Evolutionary conservation across 2,888 invertebrate species (phyloP), one percentile per base, ranked within the genome.

Genomic region (Iselma pallidipennis): DNA sequence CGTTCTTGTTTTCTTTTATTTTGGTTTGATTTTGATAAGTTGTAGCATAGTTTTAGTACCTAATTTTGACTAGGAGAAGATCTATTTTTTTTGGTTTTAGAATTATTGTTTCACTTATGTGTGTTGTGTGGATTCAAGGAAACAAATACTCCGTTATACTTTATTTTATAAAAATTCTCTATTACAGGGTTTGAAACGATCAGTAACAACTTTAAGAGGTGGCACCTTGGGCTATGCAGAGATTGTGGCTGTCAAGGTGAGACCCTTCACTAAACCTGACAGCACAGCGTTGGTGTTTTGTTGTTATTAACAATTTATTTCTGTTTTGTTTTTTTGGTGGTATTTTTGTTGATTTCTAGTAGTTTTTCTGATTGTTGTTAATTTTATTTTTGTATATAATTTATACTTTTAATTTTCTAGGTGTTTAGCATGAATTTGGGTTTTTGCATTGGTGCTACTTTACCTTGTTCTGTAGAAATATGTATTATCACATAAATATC

Each of bases 201-300:
- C 95, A 73, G 94, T 96, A 85, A 92, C 92, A 83, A 91, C 94
- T 82, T 88, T 94, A 83, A 89, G 92, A 80, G 92, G 92, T 80
- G 92, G 92, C 77, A 91, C 91, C 68, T 86, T 93, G 81, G 92
- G 93, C 81, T 92, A 91, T 85, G 95, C 96, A 74, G 96, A 96
- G 88, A 95, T 96, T 85, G 95, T 96, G 82, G 96, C 96, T 82
- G 93, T 96, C 77, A 96, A 96, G 96, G 96, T 96, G 92, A 80
- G 77, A 70, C 23, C 55, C 70, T 51, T 25, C 51, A 21, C 57
- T 37, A 42, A n/a, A 42, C 42, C 9, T 42, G 51, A 57, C 57
- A 42, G 57, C 61, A 42, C 50, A 10, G 16, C 29, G 52, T 28
- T 28, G 52, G 9, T 51, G 37, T 52, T 52, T 52, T 16, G 29